Evolutionary conservation across 2,888 invertebrate species (phyloP).

Genomic region (Lacanobia oleracea): DNA sequence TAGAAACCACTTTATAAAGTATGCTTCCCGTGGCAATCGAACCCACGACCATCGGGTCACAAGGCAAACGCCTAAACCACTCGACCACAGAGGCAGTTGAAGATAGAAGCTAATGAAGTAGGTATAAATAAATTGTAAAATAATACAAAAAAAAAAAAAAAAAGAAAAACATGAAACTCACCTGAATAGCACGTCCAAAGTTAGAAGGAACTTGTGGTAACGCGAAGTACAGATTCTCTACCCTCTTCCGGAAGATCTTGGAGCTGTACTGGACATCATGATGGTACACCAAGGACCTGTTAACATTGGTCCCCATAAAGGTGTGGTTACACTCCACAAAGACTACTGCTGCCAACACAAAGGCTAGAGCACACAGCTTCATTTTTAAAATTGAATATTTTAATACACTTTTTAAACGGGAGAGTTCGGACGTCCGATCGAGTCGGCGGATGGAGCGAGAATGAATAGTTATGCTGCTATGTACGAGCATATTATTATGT

Average conservation of each 20-base stretch:
- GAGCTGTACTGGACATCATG: conserved; percentile 67
- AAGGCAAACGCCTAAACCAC: too few species aligned
- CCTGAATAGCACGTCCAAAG: conserved; percentile 74
- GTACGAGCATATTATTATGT: not conserved
- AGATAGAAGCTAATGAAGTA: too few species aligned
- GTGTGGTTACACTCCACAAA: conserved; percentile 76
- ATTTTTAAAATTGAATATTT: conserved; percentile 48
- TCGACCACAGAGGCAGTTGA: too few species aligned
- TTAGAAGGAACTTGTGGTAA: conserved; percentile 66
- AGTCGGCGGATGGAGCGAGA: not conserved
- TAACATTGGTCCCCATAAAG: conserved; percentile 79
- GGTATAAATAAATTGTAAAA: not conserved
- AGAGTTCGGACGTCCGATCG: not conserved
- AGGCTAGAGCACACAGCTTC: conserved; percentile 63
- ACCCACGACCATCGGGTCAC: too few species aligned
- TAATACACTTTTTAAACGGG: not conserved
- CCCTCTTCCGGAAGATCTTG: conserved; percentile 74
- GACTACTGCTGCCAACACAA: conserved; percentile 68
- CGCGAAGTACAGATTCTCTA: conserved; percentile 75
- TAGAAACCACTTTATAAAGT: too few species aligned
- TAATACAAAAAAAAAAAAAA: not conserved
- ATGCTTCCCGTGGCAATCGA: too few species aligned
- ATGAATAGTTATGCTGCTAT: not conserved
- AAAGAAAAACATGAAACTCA: conserved; percentile 43
- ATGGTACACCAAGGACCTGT: conserved; percentile 73